Base-by-base conservation (phyloP, 1,140 invertebrate genomes). In the Cecropterus lyciades region DNA sequence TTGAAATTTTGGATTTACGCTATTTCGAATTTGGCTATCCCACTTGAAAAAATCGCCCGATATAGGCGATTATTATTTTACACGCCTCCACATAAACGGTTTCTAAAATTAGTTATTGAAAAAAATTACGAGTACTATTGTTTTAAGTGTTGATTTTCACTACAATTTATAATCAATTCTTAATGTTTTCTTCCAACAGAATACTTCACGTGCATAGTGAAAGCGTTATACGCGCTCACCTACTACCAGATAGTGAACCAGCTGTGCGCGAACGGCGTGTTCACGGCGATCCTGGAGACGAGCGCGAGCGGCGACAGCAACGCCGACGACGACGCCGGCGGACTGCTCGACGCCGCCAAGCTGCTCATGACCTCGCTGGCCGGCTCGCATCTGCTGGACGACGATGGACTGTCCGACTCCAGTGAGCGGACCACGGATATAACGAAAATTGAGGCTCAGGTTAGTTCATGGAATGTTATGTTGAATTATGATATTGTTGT, bases 161-260 rank as follows among this genome's bases (percentile, higher is more conserved):
- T n/a, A n/a, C n/a, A n/a, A n/a, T n/a, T n/a, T n/a, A n/a, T n/a
- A n/a, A n/a, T n/a, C n/a, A n/a, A n/a, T n/a, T n/a, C n/a, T n/a
- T n/a, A n/a, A n/a, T n/a, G n/a, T n/a, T n/a, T n/a, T n/a, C n/a
- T n/a, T n/a, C n/a, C n/a, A n/a, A n/a, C n/a, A 98, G 97, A 95
- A 16, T 98, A 98, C 85, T 98, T 97, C 85, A 96, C 95, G 7
- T 95, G 95, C 79, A 94, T 98, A 67, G 96, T 98, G 0, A 96
- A 96, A 82, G 95, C 96, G 70, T 91, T 98, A 33, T 99, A 98
- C 92, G 98, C 98, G 92, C 93, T 98, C 42, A 92, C 96, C 43
- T 98, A 97, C 89, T 96, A 98, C 84, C 97, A 99, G 94, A 95
- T 97, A 37, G 93, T 98, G 16, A 85, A 94, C 93, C 73, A 94